phyloP scores from a whole-genome alignment of 1,140 invertebrate genomes.

The Drosophila sp. region DNA sequence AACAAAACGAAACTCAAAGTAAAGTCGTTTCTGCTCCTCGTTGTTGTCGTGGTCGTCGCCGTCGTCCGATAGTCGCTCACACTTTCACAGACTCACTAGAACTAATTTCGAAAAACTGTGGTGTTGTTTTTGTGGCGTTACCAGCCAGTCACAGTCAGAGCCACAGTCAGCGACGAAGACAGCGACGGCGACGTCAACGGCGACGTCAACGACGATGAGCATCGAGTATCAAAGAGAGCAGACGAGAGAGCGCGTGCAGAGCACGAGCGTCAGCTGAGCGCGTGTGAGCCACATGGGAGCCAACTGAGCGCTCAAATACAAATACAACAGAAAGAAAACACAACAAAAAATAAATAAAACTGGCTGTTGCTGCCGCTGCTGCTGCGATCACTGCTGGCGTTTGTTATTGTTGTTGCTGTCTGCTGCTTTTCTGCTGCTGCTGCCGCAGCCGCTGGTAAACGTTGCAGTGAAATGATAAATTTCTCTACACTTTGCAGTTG shows the following conservation, averaged over 20 bases:
- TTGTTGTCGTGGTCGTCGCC: conserved; percentile 29
- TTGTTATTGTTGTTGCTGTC: conserved; percentile 36
- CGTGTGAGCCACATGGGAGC: conserved; percentile 39
- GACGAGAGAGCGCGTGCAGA: conserved; percentile 36
- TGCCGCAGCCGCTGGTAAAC: conserved; percentile 23
- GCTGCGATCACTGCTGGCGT: conserved; percentile 51
- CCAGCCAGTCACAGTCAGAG: conserved; percentile 39
- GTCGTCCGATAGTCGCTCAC: conserved; percentile 79
- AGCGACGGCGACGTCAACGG: conserved; percentile 1
- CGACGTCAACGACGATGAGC: conserved; percentile 41
- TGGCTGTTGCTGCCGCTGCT: conserved; percentile 41
- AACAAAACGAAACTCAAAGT: conserved; percentile 38
- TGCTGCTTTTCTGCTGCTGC: conserved; percentile 12
- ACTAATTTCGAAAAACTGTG: conserved; percentile 83
- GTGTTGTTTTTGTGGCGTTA: conserved; percentile 76
- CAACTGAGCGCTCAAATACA: conserved; percentile 42
- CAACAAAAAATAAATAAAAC: conserved; percentile 31
- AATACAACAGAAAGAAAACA: conserved; percentile 9
- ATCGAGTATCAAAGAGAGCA: conserved; percentile 48
- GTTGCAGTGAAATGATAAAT: conserved; percentile 79
- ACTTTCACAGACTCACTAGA: conserved; percentile 84
- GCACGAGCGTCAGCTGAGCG: conserved; percentile 43
- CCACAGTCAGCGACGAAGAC: conserved; percentile 10
- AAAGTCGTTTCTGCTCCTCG: conserved; percentile 46
- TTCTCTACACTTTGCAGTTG: conserved; percentile 77